Evolutionary conservation across 2,113 vertebrate species (phyloP).

Genomic region (Herpetotheres cachinnans): DNA sequence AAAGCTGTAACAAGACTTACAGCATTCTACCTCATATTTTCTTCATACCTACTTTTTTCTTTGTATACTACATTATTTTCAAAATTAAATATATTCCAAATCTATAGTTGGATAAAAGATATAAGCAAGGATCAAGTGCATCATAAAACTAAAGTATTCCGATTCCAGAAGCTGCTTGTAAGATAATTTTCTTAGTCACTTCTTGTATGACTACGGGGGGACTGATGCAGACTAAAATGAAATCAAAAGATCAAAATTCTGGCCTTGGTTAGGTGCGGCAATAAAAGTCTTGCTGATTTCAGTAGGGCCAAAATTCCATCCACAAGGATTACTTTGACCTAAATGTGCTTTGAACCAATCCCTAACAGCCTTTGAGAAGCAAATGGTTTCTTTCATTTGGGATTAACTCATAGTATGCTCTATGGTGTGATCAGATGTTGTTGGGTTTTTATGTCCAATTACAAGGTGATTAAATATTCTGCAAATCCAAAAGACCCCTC

Average conservation of each 20-base stretch:
- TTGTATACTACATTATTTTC: not conserved
- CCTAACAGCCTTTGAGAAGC: conserved; percentile 44
- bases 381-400: conserved; percentile 43
- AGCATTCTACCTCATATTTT: not conserved
- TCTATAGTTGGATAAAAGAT: not conserved
- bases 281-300: not conserved
- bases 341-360: conserved; percentile 51
- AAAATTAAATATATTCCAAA: not conserved
- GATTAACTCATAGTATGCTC: conserved; percentile 29
- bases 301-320: conserved; percentile 33
- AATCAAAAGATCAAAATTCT: not conserved
- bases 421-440: not conserved
- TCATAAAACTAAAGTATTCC: not conserved
- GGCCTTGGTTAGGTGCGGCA: not conserved
- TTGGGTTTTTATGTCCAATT: not conserved
- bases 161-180: not conserved
- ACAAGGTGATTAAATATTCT: conserved; percentile 10
- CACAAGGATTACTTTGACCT: conserved; percentile 56
- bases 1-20: not conserved
- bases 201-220: not conserved
- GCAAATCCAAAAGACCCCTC: not conserved
- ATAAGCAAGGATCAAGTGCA: not conserved
- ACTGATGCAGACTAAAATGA: not conserved
- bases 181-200: not conserved
- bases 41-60: not conserved